Base-by-base conservation (phyloP, 2,113 vertebrate species). In the Corynorhinus townsendii region DNA sequence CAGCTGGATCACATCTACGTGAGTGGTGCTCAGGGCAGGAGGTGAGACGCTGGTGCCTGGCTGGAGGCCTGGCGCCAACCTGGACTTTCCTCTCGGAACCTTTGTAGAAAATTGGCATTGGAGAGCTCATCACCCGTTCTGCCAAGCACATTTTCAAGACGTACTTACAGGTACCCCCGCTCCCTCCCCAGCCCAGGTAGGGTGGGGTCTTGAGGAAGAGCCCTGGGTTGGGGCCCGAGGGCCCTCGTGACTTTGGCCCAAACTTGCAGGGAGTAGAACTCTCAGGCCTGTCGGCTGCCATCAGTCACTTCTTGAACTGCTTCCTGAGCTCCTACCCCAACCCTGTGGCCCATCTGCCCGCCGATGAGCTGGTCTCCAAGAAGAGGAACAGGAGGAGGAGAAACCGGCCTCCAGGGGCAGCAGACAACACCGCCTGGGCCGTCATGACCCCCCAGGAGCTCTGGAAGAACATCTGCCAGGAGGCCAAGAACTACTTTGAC, bases 111-210 rank as follows among this genome's bases (percentile, higher is more conserved):
- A 99, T 99, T 95, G 99, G 99, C 98, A 99, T 99, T 72, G 98
- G 98, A 40, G 99, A 99, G 97, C 96, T 99, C 97, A 99, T 99
- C 97, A 99, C 99, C 73, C 99, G 99, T 92, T 99, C 99, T 54
- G 99, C 99, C 76, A 99, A 99, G 97, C 99, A 99, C 97, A 99
- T 99, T 98, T 99, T 99, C 98, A 99, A 99, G 98, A 99, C 99
- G 0, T 99, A 99, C 98, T 99, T 99, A 83, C 99, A 99, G 99
- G 99, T 99, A 98, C 95, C 98, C 98, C 76, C 12, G 9, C 43
- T 0, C 8, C 6, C 56, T 77, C 6, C 11, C 54, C 40, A 33
- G 33, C 38, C 79, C 2, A 28, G 59, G 54, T 38, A 45, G 28
- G 15, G 4, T 43, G n/a, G 72, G 64, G 20, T 19, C 5, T 28